Percentiles rank a stretch among this genome's conserved stretches.
Conservation (phyloP, 2,113 vertebrate genomes). For the Xiphias gladius region DNA sequence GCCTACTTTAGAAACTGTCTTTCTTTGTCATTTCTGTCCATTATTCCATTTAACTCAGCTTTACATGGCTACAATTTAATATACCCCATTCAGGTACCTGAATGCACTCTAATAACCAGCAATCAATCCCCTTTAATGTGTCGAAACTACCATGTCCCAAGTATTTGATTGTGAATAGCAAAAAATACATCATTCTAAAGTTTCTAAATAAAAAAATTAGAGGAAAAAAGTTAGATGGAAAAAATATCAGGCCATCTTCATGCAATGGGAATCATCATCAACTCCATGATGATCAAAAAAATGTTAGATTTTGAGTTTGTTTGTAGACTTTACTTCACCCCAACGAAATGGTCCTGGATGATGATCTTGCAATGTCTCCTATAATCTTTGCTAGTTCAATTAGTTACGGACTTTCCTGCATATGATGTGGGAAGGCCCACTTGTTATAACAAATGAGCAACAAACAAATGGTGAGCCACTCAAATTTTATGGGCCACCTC, state of each 20-base stretch:
- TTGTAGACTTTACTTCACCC: no score
- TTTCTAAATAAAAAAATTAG: no score
- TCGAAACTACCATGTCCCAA: not conserved
- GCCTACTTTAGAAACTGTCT: not conserved
- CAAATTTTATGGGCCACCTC: not conserved
- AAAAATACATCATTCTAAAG: not conserved
- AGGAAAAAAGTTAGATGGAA: no score
- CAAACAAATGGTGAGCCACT: not conserved
- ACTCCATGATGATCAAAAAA: no score
- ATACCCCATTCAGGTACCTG: slow-evolving; percentile 38
- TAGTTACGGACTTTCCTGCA: not conserved
- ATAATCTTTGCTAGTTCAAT: no score
- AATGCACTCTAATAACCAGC: slow-evolving; percentile 55
- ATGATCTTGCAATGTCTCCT: not conserved
- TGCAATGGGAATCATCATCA: no score
- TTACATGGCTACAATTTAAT: slow-evolving; percentile 31
- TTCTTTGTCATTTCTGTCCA: slow-evolving; percentile 4
- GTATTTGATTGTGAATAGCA: slow-evolving; percentile 25
- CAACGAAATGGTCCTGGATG: not conserved
- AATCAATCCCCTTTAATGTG: slow-evolving; percentile 59
- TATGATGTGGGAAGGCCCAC: not conserved
- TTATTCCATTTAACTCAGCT: slow-evolving; percentile 49
- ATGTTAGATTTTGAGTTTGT: no score
- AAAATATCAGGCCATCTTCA: no score
- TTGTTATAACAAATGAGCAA: not conserved